Conservation (phyloP, 2,797 vertebrate genomes). For the Poecilia wingei region DNA sequence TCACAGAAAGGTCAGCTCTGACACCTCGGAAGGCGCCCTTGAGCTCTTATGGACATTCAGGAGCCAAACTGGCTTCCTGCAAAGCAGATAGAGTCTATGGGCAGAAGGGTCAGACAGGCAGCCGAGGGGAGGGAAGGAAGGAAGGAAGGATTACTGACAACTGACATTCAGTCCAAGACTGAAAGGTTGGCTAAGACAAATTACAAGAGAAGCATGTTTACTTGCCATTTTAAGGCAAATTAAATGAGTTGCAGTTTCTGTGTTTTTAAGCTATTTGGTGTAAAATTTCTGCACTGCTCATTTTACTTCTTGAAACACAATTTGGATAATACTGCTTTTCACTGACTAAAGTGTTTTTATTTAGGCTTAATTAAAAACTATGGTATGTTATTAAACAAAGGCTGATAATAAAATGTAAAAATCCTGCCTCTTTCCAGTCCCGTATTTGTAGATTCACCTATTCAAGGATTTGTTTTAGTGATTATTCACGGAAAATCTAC, state of each 20-base stretch:
- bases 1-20: slow-evolving; percentile 62
- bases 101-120: slow-evolving; percentile 31
- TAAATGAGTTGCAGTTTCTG: not conserved
- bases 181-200: slow-evolving; percentile 24
- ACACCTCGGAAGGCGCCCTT: slow-evolving; percentile 50
- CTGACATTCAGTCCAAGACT: slow-evolving; percentile 23
- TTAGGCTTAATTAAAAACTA: not conserved
- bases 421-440: not conserved
- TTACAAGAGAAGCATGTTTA: slow-evolving; percentile 12
- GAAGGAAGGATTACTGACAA: slow-evolving; percentile 29
- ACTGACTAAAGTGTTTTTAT: not conserved
- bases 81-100: slow-evolving; percentile 21
- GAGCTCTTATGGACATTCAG: slow-evolving; percentile 46
- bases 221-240: not conserved
- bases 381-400: not conserved
- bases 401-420: not conserved
- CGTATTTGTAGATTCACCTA: not conserved
- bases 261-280: not conserved
- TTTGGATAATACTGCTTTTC: not conserved
- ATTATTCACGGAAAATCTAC: not conserved
- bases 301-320: not conserved
- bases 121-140: slow-evolving; percentile 29
- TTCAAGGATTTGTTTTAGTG: not conserved
- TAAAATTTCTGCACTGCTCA: not conserved
- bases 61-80: slow-evolving; percentile 39